phyloP scores from a whole-genome alignment of 1,140 invertebrate species.

The Heliconius eleuchia region DNA sequence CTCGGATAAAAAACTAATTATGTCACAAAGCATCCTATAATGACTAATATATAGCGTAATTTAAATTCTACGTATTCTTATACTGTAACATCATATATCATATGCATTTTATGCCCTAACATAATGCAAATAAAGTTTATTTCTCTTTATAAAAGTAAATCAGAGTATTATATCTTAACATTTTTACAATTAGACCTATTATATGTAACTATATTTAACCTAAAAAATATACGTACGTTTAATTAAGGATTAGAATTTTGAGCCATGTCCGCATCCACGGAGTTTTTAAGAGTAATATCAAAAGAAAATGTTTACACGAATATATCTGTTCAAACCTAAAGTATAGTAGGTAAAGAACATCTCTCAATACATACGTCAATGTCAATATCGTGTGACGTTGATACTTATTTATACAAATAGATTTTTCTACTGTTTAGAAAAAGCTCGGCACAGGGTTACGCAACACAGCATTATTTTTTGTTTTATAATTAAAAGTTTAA shows the following conservation, averaged over 20 bases:
- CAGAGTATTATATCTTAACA: neutral
- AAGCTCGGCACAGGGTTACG: no score
- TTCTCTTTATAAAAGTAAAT: neutral
- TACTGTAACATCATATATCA: neutral
- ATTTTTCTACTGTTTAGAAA: no score
- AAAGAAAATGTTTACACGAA: no score
- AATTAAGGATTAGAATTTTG: neutral
- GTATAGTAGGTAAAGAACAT: no score
- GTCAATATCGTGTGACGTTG: no score
- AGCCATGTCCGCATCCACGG: no score
- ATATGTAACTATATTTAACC: neutral
- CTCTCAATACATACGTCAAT: no score
- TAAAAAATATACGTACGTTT: neutral
- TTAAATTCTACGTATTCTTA: slow-evolving; percentile 16
- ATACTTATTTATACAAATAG: no score
- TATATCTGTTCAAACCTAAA: no score
- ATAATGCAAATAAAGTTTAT: neutral
- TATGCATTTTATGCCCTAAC: neutral
- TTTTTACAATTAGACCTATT: neutral
- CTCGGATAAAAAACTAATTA: slow-evolving; percentile 56
- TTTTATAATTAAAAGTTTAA: neutral
- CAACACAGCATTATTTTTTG: no score
- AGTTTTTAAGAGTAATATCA: no score
- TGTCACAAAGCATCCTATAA: slow-evolving; percentile 50
- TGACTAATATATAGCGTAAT: slow-evolving; percentile 34